Evolutionary conservation across 2,797 vertebrate species (phyloP).

Genomic region (Catamblyrhynchus diadema): DNA sequence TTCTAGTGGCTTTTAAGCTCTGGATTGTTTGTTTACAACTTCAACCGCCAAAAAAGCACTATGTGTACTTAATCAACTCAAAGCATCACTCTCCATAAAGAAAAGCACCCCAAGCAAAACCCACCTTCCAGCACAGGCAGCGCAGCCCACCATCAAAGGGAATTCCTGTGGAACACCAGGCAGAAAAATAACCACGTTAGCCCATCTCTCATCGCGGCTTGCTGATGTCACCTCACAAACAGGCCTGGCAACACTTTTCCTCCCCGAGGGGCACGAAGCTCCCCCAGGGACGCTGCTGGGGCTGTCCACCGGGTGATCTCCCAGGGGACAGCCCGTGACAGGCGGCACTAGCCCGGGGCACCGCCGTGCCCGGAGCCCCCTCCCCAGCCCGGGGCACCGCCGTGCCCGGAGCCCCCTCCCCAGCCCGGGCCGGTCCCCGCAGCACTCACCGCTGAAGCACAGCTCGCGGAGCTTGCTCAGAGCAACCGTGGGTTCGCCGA

Average conservation of each 20-base stretch:
- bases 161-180: constrained; percentile 81
- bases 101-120: constrained; percentile 50
- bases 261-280: not conserved
- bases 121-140: constrained; percentile 96
- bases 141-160: constrained; percentile 95
- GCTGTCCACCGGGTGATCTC: not conserved
- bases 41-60: not conserved
- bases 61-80: not conserved
- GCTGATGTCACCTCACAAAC: not conserved
- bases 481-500: constrained; percentile 85
- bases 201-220: not conserved
- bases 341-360: not conserved
- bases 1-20: not conserved
- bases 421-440: too few relatives aligned
- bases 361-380: not conserved
- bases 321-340: not conserved
- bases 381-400: not conserved
- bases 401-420: not conserved
- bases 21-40: not conserved
- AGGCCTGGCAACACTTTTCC: not conserved
- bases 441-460: constrained; percentile 88
- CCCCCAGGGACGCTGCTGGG: not conserved
- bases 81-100: not conserved
- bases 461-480: constrained; percentile 85
- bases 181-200: constrained; percentile 26